These are phyloP conservation scores for Drosophila bipectinata DNA, from an alignment of 1,140 invertebrate species.

Conservation along the genomic window DNA sequence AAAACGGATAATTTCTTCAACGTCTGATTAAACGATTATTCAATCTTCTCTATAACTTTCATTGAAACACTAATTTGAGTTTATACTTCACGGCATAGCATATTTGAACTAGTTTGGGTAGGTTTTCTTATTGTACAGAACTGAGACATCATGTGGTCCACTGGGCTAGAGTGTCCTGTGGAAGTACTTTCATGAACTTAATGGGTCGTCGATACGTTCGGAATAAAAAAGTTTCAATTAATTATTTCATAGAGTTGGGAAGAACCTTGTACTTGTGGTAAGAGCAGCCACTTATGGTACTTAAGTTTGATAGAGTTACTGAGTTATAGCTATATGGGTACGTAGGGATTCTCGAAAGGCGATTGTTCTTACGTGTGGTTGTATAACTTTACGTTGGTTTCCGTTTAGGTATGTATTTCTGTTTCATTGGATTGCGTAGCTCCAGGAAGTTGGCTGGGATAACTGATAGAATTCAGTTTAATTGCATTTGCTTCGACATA, in stretches of 20 bases:
- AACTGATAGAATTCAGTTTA: constrained; percentile 40
- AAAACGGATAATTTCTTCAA: constrained; percentile 9
- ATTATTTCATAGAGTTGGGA: constrained; percentile 42
- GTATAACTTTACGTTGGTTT: constrained; percentile 44
- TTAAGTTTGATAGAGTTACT: constrained; percentile 10
- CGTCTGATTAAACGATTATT: constrained; percentile 15
- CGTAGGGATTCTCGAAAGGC: constrained; percentile 46
- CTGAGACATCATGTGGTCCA: constrained; percentile 26
- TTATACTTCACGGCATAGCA: constrained; percentile 28
- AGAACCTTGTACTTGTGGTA: constrained; percentile 54
- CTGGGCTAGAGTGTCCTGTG: constrained; percentile 6
- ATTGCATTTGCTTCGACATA: neutral
- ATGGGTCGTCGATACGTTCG: constrained; percentile 1
- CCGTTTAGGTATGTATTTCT: constrained; percentile 5
- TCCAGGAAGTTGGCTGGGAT: constrained; percentile 48
- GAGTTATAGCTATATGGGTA: constrained; percentile 18
- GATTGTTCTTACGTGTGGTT: constrained; percentile 75
- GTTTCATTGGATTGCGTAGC: constrained; percentile 7
- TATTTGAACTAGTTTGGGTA: constrained; percentile 42
- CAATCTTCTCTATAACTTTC: constrained; percentile 28
- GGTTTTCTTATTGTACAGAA: constrained; percentile 43
- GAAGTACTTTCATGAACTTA: constrained; percentile 19
- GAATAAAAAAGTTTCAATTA: too few species aligned
- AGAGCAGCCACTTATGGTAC: constrained; percentile 10
- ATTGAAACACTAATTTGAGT: constrained; percentile 43